Conservation (phyloP, 2,888 invertebrate genomes). For the Melieria omissa region DNA sequence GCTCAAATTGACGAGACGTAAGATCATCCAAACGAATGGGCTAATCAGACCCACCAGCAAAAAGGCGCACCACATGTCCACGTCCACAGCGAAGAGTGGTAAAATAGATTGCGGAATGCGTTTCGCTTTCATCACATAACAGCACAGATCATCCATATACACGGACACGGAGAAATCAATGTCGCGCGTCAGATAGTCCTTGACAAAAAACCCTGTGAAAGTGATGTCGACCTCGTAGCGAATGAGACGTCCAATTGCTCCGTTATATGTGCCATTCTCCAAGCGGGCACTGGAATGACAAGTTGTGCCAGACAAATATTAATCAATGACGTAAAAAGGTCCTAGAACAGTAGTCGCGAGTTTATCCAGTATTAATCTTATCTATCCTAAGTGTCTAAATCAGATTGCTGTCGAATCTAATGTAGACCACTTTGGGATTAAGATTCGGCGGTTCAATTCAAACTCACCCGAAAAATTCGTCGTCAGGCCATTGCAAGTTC, state of each 20-base stretch:
- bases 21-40: conserved; percentile 56
- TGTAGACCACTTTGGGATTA: neutral
- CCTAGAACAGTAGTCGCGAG: no score
- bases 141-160: conserved; percentile 65
- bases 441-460: neutral
- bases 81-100: conserved; percentile 61
- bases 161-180: conserved; percentile 63
- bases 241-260: conserved; percentile 62
- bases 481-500: conserved; percentile 54
- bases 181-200: conserved; percentile 63
- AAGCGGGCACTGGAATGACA: conserved; percentile 53
- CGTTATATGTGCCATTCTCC: conserved; percentile 62
- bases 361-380: neutral
- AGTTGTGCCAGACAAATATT: neutral
- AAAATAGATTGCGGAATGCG: conserved; percentile 64
- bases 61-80: conserved; percentile 63
- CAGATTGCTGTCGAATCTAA: neutral
- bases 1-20: conserved; percentile 52
- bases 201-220: conserved; percentile 65
- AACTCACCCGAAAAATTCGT: conserved; percentile 60
- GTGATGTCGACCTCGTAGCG: conserved; percentile 62
- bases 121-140: conserved; percentile 64
- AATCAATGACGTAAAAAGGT: neutral
- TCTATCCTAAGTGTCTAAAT: neutral
- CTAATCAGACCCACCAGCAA: conserved; percentile 54